Conservation (phyloP, 2,797 vertebrate genomes). For the Oophaga sylvatica region DNA sequence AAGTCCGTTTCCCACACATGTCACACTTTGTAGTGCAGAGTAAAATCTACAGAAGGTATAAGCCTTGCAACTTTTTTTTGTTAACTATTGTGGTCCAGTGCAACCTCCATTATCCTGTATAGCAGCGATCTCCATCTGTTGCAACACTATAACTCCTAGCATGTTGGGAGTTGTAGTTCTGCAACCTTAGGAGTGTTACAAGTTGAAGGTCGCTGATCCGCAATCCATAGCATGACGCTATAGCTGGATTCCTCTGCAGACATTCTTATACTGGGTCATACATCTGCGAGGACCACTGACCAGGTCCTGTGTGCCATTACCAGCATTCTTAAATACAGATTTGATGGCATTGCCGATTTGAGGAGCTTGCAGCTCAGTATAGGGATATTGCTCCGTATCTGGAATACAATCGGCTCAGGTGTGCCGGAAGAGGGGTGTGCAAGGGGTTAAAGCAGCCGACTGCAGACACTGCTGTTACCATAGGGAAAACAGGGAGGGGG, state of each 20-base stretch:
- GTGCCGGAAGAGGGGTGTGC: conserved; percentile 1
- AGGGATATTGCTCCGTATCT: neutral
- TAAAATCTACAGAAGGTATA: too few species aligned
- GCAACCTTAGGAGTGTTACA: neutral
- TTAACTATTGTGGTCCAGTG: neutral
- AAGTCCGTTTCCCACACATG: too few species aligned
- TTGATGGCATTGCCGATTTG: neutral
- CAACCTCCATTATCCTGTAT: neutral
- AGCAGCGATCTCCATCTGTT: neutral
- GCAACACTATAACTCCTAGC: neutral
- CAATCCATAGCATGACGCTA: too few species aligned
- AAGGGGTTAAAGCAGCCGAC: conserved; percentile 83
- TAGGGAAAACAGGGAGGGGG: conserved; percentile 67
- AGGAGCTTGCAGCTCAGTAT: neutral
- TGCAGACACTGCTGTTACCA: conserved; percentile 72
- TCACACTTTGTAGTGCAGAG: too few species aligned
- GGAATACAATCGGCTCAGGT: conserved; percentile 2
- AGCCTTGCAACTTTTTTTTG: neutral
- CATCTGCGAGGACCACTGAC: neutral
- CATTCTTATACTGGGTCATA: neutral
- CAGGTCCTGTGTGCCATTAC: neutral
- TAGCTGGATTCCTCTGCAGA: too few species aligned
- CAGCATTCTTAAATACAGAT: neutral
- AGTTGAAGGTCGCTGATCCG: neutral
- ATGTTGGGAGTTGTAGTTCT: neutral